Evolutionary conservation across 2,888 invertebrate species (phyloP), one percentile per base, ranked within the genome.

Genomic region (Nymphalis polychloros): DNA sequence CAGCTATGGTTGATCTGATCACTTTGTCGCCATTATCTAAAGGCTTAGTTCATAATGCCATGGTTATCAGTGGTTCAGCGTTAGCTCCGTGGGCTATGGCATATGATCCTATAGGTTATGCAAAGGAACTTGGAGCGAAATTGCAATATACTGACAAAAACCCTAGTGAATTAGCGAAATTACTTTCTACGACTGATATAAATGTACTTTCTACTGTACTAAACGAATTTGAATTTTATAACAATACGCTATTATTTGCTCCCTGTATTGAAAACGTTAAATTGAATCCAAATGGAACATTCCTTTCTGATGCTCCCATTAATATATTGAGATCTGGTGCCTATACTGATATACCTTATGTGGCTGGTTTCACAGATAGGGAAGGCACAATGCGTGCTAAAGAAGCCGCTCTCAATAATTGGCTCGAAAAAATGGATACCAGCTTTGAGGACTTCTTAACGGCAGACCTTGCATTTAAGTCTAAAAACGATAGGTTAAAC

Each of bases 1-100:
- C 96, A 1, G 94, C 95, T 2, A 84, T 91, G 76, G 92, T 87
- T 0, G 92, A 92, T 73, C 77, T 92, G 8, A 75, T 92, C 46
- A 89, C 89, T 1, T 71, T 92, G 72, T 84, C 89, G 6, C 83
- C 86, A 2, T 73, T 78, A 71, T 73, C 87, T 6, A 66, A 79
- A 23, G 79, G 81, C 62, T 78, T 92, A 41, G 76, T 86, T 0
- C 87, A 89, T 49, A 92, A 91, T 79, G 91, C 86, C 2, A 80
- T 92, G 23, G 81, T 83, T 41, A 74, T 89, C 0, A 92, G 92
- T 73, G 92, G 92, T 1, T 90, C 92, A 2, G 86, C 84, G 0
- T 69, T 85, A 57, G 73, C 91, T 8, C 91, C 92, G 0, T 90
- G 90, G 89, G 92, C 92, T 2, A 78, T 92, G 0, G 81, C 90